Evolutionary conservation across 2,113 vertebrate species (phyloP).

Genomic region (Phaethornis superciliosus): DNA sequence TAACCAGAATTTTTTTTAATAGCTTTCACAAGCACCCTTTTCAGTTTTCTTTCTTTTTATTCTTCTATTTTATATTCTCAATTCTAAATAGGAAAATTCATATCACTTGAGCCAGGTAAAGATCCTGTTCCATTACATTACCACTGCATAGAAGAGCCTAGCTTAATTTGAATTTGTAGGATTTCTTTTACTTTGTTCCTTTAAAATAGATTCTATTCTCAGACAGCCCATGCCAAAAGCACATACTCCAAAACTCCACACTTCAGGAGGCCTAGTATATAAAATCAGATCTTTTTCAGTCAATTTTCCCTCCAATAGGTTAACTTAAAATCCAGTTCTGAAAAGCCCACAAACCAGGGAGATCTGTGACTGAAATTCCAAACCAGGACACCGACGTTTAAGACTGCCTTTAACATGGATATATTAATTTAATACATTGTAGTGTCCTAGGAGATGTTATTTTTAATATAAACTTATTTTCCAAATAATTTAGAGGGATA

Average conservation of each 20-base stretch:
- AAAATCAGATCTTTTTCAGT: not conserved
- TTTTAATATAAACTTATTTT: slow-evolving; percentile 9
- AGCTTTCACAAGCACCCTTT: not conserved
- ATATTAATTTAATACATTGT: slow-evolving; percentile 1
- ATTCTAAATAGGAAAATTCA: not conserved
- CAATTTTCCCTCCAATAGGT: not conserved
- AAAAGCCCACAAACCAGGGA: not conserved
- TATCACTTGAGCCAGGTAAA: not conserved
- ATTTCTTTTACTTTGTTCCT: not conserved
- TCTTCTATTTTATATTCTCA: not conserved
- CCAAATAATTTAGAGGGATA: slow-evolving; percentile 27
- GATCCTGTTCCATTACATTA: not conserved
- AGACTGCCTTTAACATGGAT: not conserved
- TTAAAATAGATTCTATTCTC: not conserved
- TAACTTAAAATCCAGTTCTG: slow-evolving; percentile 1
- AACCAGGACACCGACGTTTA: not conserved
- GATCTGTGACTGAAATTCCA: not conserved
- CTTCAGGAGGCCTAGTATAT: not conserved
- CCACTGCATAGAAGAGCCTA: not conserved
- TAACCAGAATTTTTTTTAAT: not conserved
- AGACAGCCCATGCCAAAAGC: not conserved
- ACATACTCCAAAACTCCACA: not conserved
- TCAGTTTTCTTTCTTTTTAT: not conserved
- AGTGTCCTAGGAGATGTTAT: not conserved
- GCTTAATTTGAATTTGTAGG: not conserved